These are phyloP conservation scores for Corapipo altera DNA, from an alignment of 2,113 vertebrate species.

Conservation along the genomic window DNA sequence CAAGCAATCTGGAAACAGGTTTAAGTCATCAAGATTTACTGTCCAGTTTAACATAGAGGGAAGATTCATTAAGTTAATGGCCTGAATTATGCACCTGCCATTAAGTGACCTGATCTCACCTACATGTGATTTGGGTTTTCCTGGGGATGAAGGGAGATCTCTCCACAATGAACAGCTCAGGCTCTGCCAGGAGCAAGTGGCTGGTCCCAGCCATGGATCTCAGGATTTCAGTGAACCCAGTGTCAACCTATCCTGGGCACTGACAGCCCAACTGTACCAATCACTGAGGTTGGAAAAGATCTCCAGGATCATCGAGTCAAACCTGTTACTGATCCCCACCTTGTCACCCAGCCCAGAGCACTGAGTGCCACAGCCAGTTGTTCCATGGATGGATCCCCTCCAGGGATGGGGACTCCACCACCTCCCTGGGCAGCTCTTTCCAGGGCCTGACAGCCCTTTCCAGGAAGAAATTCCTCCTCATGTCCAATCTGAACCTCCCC, in stretches of 20 bases:
- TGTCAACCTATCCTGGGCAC: neutral
- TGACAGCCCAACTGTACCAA: neutral
- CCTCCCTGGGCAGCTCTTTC: neutral
- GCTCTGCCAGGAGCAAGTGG: neutral
- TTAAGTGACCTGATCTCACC: neutral
- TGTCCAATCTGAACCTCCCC: neutral
- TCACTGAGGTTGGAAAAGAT: neutral
- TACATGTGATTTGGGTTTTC: no score
- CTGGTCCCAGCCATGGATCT: neutral
- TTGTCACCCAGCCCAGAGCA: neutral
- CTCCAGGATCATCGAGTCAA: neutral
- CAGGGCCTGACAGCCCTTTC: neutral
- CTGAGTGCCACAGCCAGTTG: neutral
- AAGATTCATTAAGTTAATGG: neutral
- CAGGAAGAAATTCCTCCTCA: neutral
- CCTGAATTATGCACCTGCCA: neutral
- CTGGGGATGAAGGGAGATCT: neutral
- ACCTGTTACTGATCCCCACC: neutral
- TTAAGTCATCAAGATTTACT: neutral
- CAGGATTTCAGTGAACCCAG: neutral
- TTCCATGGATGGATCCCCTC: neutral
- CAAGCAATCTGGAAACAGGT: neutral
- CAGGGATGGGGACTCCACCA: neutral
- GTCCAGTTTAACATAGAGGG: fast-evolving
- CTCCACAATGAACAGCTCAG: neutral